phyloP scores from a whole-genome alignment of 2,113 vertebrate genomes.

The Xyrauchen texanus region DNA sequence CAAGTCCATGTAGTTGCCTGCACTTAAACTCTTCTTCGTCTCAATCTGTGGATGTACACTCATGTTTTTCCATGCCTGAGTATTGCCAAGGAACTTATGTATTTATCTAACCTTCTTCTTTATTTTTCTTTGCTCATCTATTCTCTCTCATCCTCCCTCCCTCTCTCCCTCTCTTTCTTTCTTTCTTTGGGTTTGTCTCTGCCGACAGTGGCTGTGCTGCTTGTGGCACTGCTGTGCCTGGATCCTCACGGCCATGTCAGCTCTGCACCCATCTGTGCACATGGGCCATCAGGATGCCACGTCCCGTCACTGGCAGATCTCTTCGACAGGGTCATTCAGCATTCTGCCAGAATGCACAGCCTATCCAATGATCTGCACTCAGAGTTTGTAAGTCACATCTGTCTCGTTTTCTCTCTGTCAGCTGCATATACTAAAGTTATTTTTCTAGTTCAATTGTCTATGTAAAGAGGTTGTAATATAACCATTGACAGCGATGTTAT shows the following conservation, averaged over 20 bases:
- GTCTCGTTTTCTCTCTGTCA: neutral
- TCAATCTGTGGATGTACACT: neutral
- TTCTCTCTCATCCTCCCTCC: neutral
- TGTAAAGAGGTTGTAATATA: neutral
- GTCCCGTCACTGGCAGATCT: slow-evolving; percentile 70
- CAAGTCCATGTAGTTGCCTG: neutral
- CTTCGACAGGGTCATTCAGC: slow-evolving; percentile 80
- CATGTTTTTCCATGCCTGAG: neutral
- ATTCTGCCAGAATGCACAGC: slow-evolving; percentile 76
- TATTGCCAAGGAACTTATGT: neutral
- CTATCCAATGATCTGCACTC: slow-evolving; percentile 76
- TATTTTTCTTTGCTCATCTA: neutral
- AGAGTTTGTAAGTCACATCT: slow-evolving; percentile 69
- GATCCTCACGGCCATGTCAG: slow-evolving; percentile 46
- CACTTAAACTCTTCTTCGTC: neutral
- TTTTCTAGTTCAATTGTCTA: neutral
- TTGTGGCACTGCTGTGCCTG: slow-evolving; percentile 60
- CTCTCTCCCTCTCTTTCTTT: neutral
- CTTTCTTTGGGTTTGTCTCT: neutral
- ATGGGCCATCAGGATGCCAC: slow-evolving; percentile 61
- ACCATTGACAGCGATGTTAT: neutral
- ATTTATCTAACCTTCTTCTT: neutral
- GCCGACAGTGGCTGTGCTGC: slow-evolving; percentile 49
- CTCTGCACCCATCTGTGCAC: slow-evolving; percentile 63
- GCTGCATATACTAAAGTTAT: neutral